phyloP scores from a whole-genome alignment of 2,888 invertebrate genomes.

The Hyposoter dolosus region DNA sequence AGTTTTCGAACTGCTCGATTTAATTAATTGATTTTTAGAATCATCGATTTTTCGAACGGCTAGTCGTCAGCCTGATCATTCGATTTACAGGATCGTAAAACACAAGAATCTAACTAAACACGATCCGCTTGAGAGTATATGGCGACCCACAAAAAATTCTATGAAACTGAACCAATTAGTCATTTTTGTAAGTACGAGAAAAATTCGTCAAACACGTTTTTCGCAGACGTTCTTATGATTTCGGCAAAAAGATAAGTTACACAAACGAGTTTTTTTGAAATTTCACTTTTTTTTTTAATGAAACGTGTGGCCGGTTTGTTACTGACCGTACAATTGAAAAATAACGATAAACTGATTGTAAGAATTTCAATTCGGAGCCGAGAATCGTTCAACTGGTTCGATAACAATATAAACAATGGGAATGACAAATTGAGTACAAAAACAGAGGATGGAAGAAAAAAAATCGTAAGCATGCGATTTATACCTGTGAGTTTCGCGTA shows the following conservation, averaged over 20 bases:
- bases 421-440: constrained; percentile 22
- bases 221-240: too few relatives aligned
- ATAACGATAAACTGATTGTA: not conserved
- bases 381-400: not conserved
- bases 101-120: not conserved
- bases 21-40: too few relatives aligned
- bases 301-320: too few relatives aligned
- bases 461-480: constrained; percentile 75
- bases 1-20: too few relatives aligned
- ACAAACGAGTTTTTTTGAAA: too few relatives aligned
- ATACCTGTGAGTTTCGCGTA: constrained; percentile 86
- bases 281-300: too few relatives aligned
- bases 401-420: not conserved
- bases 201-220: too few relatives aligned
- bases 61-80: too few relatives aligned
- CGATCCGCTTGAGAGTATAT: not conserved
- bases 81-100: not conserved
- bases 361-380: not conserved
- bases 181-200: too few relatives aligned
- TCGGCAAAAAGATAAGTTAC: too few relatives aligned
- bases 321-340: not conserved
- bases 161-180: not conserved
- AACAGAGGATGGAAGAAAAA: constrained; percentile 67
- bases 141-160: not conserved
- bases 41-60: too few relatives aligned